Evolutionary conservation across 2,888 invertebrate genomes (phyloP).

Genomic region (Tetranychus piercei): DNA sequence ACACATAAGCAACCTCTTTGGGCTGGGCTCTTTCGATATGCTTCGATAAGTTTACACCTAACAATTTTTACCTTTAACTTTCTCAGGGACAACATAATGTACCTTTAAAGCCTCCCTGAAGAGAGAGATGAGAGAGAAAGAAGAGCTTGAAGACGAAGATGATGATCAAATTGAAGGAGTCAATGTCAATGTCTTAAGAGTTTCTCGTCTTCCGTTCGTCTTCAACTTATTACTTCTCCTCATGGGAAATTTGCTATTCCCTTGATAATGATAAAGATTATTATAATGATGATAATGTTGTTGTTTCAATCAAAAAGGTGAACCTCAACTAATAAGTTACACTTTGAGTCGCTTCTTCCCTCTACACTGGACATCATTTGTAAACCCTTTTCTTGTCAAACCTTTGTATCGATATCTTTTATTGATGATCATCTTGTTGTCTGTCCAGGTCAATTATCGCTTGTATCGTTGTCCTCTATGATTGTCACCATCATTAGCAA

Average conservation of each 20-base stretch:
- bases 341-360: no score
- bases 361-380: no score
- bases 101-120: neutral
- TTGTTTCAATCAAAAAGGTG: neutral
- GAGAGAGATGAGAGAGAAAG: neutral
- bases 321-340: neutral
- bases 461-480: no score
- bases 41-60: neutral
- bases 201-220: neutral
- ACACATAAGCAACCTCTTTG: neutral
- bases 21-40: neutral
- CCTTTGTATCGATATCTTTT: no score
- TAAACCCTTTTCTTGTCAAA: no score
- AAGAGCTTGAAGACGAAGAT: neutral
- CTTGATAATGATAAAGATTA: neutral
- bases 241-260: neutral
- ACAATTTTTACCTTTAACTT: neutral
- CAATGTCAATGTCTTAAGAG: neutral
- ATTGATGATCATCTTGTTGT: no score
- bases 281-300: neutral
- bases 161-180: neutral
- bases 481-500: no score
- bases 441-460: no score
- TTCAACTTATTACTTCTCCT: neutral
- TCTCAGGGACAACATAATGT: neutral